Evolutionary conservation across 2,888 invertebrate species (phyloP).

Genomic region (Sceliomorpha sp.): DNA sequence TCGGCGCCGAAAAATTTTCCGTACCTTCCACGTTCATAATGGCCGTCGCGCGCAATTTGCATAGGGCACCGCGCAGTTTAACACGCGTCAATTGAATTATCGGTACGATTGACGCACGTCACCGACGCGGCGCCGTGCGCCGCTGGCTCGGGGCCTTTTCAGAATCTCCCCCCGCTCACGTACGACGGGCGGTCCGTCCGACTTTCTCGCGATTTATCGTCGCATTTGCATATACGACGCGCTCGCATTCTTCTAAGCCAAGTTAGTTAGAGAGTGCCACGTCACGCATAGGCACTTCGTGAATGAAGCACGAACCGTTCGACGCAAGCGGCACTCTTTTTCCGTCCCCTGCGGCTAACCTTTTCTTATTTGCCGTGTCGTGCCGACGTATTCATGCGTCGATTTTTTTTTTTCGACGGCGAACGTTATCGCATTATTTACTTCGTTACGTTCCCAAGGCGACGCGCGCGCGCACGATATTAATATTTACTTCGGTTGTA

Average conservation of each 20-base stretch:
- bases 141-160: slow-evolving; percentile 70
- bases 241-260: slow-evolving; percentile 50
- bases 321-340: slow-evolving; percentile 40
- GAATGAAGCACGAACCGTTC: slow-evolving; percentile 42
- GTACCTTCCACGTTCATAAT: no score
- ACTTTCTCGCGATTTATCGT: slow-evolving; percentile 60
- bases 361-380: slow-evolving; percentile 34
- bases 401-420: slow-evolving; percentile 26
- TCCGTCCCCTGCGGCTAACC: slow-evolving; percentile 49
- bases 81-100: slow-evolving; percentile 71
- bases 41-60: slow-evolving; percentile 72
- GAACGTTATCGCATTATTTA: slow-evolving; percentile 18
- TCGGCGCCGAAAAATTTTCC: no score
- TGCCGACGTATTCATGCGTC: slow-evolving; percentile 18
- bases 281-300: slow-evolving; percentile 43
- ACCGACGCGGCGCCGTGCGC: no score
- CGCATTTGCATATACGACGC: slow-evolving; percentile 72
- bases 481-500: no score
- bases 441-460: slow-evolving; percentile 6
- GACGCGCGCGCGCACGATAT: no score
- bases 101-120: slow-evolving; percentile 73
- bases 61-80: slow-evolving; percentile 74
- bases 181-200: slow-evolving; percentile 60
- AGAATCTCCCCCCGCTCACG: slow-evolving; percentile 62
- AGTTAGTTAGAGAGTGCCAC: slow-evolving; percentile 57